Evolutionary conservation across 2,113 vertebrate species (phyloP).

Genomic region (Tragelaphus strepsiceros): DNA sequence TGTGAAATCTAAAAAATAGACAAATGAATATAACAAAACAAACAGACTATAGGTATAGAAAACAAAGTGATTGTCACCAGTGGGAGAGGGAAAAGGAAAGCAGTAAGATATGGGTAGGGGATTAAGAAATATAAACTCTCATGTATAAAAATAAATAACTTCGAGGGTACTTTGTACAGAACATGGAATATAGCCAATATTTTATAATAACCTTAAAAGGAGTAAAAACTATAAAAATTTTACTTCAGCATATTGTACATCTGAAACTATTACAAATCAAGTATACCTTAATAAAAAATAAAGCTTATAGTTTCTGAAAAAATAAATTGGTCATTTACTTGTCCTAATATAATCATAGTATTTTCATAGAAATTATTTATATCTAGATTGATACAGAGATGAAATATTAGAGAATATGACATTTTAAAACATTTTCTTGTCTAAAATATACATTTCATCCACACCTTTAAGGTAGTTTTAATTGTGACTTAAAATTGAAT

Average conservation of each 20-base stretch:
- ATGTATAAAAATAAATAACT: neutral
- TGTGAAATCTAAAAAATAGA: neutral
- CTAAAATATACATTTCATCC: neutral
- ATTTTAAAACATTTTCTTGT: neutral
- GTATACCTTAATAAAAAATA: neutral
- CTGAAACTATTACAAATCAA: neutral
- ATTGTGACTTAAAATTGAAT: neutral
- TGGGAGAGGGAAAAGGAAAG: neutral
- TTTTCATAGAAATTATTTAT: neutral
- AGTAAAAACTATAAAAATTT: neutral
- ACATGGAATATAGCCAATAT: neutral
- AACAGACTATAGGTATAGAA: neutral
- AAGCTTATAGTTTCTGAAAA: neutral
- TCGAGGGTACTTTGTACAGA: neutral
- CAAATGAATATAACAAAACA: neutral
- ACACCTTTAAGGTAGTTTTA: neutral
- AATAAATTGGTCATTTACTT: neutral
- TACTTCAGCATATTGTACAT: neutral
- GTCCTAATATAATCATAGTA: neutral
- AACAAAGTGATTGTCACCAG: neutral
- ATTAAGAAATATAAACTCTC: neutral
- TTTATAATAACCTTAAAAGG: neutral
- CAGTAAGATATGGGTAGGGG: neutral
- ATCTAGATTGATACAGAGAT: neutral
- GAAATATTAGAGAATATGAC: neutral